These are phyloP conservation scores for Sternotherus odoratus DNA, from an alignment of 2,797 vertebrate species.

Conservation along the genomic window DNA sequence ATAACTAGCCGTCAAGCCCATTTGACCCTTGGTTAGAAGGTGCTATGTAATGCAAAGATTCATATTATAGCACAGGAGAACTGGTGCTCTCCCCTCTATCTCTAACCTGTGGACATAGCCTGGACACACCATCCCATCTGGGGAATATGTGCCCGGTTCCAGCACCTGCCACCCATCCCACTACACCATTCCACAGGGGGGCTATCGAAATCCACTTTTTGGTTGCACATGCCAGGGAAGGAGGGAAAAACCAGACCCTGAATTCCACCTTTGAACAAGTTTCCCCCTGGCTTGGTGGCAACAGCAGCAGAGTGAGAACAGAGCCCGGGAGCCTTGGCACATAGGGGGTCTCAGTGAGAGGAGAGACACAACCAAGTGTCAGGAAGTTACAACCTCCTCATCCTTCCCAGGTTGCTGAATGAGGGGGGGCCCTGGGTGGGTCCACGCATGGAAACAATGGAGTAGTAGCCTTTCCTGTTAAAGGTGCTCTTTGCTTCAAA, in stretches of 20 bases:
- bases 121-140: neutral
- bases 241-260: neutral
- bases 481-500: neutral
- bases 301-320: neutral
- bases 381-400: accelerated
- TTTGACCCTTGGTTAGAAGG: neutral
- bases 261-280: neutral
- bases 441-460: neutral
- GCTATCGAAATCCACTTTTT: neutral
- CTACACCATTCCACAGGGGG: accelerated
- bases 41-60: accelerated
- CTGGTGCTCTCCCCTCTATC: neutral
- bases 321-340: accelerated
- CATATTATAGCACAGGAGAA: neutral
- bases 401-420: accelerated
- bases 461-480: neutral
- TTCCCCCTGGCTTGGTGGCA: neutral
- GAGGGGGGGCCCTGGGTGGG: neutral
- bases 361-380: accelerated
- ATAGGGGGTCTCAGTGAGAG: neutral
- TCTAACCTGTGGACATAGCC: neutral
- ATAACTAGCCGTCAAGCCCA: neutral
- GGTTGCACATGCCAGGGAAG: neutral
- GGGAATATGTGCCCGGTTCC: neutral
- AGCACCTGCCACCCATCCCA: neutral